These are phyloP conservation scores for Nasonia longicornis DNA, from an alignment of 1,140 invertebrate species.

Conservation along the genomic window DNA sequence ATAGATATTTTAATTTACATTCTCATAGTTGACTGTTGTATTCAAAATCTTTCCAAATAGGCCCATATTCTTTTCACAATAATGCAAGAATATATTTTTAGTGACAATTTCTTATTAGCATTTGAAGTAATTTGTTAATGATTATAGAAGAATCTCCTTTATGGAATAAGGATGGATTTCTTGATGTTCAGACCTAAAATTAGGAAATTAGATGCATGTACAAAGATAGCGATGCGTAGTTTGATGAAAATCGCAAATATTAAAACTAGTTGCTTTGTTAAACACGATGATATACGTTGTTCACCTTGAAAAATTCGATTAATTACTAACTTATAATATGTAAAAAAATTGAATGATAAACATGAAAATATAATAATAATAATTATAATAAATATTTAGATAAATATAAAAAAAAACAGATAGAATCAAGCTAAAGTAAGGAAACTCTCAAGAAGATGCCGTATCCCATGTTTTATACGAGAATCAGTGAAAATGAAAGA, in stretches of 20 bases:
- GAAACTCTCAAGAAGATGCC: conserved; percentile 3
- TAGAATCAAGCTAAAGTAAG: background rate
- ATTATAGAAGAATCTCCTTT: background rate
- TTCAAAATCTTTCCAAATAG: conserved; percentile 46
- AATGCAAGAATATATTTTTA: conserved; percentile 24
- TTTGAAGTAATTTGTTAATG: conserved; percentile 10
- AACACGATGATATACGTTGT: background rate
- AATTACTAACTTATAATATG: background rate
- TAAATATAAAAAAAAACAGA: background rate
- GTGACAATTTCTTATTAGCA: background rate
- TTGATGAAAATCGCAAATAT: background rate
- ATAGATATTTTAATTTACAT: conserved; percentile 28
- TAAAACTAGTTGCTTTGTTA: conserved; percentile 2
- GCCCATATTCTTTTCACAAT: conserved; percentile 67
- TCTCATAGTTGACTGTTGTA: conserved; percentile 11
- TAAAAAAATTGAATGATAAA: background rate
- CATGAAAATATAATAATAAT: background rate
- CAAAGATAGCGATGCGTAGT: background rate
- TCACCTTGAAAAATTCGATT: conserved; percentile 18
- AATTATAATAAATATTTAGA: background rate
- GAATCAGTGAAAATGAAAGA: background rate
- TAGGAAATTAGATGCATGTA: background rate
- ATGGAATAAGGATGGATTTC: conserved; percentile 24
- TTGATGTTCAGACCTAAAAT: conserved; percentile 6
- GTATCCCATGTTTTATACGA: background rate